Evolutionary conservation across 2,797 vertebrate species (phyloP), one percentile per base, ranked within the genome.

Genomic region (Selene dorsalis): DNA sequence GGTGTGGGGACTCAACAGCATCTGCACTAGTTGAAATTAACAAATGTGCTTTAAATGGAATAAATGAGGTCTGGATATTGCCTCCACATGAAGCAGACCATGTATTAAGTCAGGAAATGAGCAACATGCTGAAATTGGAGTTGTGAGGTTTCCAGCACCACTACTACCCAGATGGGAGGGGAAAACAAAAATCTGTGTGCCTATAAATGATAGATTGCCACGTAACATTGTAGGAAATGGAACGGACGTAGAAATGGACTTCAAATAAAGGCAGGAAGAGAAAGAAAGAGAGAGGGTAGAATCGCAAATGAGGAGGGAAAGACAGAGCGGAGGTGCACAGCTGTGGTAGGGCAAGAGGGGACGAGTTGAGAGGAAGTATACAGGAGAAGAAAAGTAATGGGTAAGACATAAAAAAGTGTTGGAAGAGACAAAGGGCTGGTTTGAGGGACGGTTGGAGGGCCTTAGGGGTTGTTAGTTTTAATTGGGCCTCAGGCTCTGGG

Each of bases 381-480:
- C 35, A 75, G 74, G 41, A 26, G 24, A 72, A 68, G 45, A 74
- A 63, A 80, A 85, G 68, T 63, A 76, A 82, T 62, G 74, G 72
- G 56, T 75, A 58, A 76, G 69, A 64, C 38, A 65, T 77, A 85
- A 77, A 85, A 86, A 78, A 71, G 67, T 77, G 58, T 43, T 2
- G 4, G 48, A 57, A 63, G 52, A 83, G 26, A 55, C 64, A 71
- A 71, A 73, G 69, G 79, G 79, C 83, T 75, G 70, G 84, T 80
- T 80, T 6, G 68, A 73, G 69, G 61, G 60, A 74, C 62, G 75
- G 72, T 79, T 60, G 70, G 58, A 67, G 64, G 83, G 89, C 86
- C 83, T 77, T 10, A 0, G 73, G 82, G 91, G 84, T 90, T 94
- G 92, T 94, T 94, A 92, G 90, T 92, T 95, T 94, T 95, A 95